Evolutionary conservation across 2,113 vertebrate species (phyloP).

Genomic region (Ammodytes dubius): DNA sequence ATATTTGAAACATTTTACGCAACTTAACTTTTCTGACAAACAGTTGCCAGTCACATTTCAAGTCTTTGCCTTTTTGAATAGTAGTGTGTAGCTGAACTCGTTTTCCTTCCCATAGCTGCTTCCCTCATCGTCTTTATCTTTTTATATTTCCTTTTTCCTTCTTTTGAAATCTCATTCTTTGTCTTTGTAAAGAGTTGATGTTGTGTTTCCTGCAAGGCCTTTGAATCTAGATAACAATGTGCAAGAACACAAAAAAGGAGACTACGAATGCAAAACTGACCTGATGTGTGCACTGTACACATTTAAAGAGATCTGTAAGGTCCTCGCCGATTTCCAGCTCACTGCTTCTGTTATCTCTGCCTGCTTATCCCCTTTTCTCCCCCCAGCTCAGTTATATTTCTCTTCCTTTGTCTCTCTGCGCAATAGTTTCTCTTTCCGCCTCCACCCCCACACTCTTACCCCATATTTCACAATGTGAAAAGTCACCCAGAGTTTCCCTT

Average conservation of each 20-base stretch:
- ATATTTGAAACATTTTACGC: conserved; percentile 47
- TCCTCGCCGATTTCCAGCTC: conserved; percentile 61
- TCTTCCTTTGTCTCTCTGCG: conserved; percentile 62
- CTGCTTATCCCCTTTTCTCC: conserved; percentile 44
- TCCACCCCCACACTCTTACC: conserved; percentile 29
- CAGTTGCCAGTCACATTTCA: conserved; percentile 26
- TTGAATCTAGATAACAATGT: conserved; percentile 46
- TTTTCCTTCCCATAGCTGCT: conserved; percentile 7
- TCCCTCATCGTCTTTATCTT: conserved; percentile 25
- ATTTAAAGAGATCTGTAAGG: conserved; percentile 53
- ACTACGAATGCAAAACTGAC: conserved; percentile 48
- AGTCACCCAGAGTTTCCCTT: conserved; percentile 75
- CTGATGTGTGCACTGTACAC: conserved; percentile 40
- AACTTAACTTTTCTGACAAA: conserved; percentile 28
- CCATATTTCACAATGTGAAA: conserved; percentile 77
- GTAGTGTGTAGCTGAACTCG: conserved; percentile 16
- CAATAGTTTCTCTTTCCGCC: conserved; percentile 46
- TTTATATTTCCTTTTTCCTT: conserved; percentile 1
- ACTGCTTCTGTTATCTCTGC: conserved; percentile 59
- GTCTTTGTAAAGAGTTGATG: conserved; percentile 47
- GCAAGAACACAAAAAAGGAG: conserved; percentile 21
- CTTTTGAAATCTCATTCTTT: conserved; percentile 9
- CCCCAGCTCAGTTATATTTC: conserved; percentile 47
- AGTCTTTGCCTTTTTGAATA: conserved; percentile 29
- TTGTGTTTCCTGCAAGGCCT: conserved; percentile 58